Conservation (phyloP, 2,113 vertebrate genomes). For the Carassius carassius region DNA sequence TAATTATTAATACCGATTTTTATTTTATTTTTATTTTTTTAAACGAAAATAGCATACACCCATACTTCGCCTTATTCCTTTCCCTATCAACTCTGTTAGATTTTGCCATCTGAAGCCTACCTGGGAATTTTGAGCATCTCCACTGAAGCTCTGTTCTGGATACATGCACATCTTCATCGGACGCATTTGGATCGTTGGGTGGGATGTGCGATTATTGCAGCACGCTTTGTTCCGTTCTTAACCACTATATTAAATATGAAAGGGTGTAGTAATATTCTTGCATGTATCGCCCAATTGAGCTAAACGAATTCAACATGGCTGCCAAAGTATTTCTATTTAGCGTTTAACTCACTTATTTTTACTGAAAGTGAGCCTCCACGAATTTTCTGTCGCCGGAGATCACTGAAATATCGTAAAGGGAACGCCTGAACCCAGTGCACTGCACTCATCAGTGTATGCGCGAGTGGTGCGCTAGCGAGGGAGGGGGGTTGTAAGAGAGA, state of each 20-base stretch:
- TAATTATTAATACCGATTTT: not conserved
- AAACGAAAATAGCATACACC: not conserved
- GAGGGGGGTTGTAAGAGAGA: not conserved
- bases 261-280: constrained; percentile 18
- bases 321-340: constrained; percentile 25
- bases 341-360: not conserved
- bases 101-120: not conserved
- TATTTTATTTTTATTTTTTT: not conserved
- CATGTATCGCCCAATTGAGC: not conserved
- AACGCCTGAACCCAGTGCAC: constrained; percentile 57
- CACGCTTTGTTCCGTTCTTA: constrained; percentile 1
- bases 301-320: constrained; percentile 30
- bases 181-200: constrained; percentile 5
- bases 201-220: constrained; percentile 25
- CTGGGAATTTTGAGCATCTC: constrained; percentile 2
- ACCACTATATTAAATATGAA: not conserved
- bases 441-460: constrained; percentile 28
- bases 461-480: constrained; percentile 26
- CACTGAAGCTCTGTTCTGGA: not conserved
- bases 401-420: constrained; percentile 48
- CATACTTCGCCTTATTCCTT: not conserved
- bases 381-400: constrained; percentile 30
- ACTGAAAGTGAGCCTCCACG: not conserved
- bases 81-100: not conserved
- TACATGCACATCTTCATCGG: not conserved